Evolutionary conservation across 2,797 vertebrate genomes (phyloP).

Genomic region (Xenentodon cancila): DNA sequence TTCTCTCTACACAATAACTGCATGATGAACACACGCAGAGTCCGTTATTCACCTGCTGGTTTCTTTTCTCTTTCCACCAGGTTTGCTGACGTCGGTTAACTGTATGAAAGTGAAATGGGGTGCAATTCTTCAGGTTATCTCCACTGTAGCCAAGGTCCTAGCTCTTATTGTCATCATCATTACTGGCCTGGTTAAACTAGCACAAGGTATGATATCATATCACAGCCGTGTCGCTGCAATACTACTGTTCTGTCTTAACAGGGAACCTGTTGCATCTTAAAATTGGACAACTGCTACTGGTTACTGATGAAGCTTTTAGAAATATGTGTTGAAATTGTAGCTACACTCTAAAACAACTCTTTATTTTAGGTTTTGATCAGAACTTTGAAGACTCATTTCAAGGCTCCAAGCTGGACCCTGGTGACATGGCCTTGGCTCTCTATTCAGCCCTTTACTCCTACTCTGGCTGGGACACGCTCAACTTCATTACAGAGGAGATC

Average conservation of each 20-base stretch:
- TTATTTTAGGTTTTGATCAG: slow-evolving; percentile 74
- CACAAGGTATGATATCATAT: slow-evolving; percentile 74
- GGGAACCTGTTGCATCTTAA: not conserved
- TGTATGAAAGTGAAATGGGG: slow-evolving; percentile 89
- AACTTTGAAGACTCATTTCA: slow-evolving; percentile 84
- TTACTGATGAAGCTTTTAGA: not conserved
- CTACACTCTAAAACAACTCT: not conserved
- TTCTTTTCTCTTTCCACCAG: slow-evolving; percentile 48
- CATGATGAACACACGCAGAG: no score
- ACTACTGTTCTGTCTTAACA: not conserved
- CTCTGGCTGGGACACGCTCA: slow-evolving; percentile 88
- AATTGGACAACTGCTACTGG: not conserved
- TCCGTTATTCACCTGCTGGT: not conserved
- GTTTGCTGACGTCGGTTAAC: slow-evolving; percentile 84
- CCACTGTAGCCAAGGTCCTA: slow-evolving; percentile 86
- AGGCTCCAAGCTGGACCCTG: slow-evolving; percentile 79
- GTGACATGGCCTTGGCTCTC: slow-evolving; percentile 83
- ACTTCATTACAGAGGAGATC: slow-evolving; percentile 89
- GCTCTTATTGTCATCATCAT: slow-evolving; percentile 87
- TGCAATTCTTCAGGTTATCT: slow-evolving; percentile 85
- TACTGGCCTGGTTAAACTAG: slow-evolving; percentile 80
- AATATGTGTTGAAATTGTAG: no score
- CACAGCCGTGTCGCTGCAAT: not conserved
- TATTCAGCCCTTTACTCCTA: slow-evolving; percentile 87
- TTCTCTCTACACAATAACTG: no score